phyloP scores from a whole-genome alignment of 1,140 invertebrate species.

The Papilio aristodemus region DNA sequence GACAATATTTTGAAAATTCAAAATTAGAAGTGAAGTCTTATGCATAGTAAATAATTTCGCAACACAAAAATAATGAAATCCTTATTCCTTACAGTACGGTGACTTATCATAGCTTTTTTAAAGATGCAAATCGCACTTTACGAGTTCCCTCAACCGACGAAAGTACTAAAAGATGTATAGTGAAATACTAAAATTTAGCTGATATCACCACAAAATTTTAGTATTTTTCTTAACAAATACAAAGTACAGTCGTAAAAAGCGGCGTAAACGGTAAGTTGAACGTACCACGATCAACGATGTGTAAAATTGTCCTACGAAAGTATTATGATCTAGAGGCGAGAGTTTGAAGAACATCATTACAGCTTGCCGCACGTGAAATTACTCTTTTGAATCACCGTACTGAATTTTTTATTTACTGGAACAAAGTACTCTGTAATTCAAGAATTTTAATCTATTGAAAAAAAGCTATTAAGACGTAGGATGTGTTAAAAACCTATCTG shows the following conservation, averaged over 20 bases:
- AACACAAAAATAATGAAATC: not conserved
- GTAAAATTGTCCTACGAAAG: slow-evolving; percentile 5
- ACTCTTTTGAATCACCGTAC: not conserved
- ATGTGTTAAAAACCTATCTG: no score
- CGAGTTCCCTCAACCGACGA: not conserved
- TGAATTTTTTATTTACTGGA: slow-evolving; percentile 4
- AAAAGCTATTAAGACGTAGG: no score
- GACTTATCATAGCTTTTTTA: not conserved
- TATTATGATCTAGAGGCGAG: slow-evolving; percentile 7
- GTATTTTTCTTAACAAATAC: slow-evolving; percentile 24
- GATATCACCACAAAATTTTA: slow-evolving; percentile 8
- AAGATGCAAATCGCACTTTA: slow-evolving; percentile 18
- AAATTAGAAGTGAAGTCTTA: no score
- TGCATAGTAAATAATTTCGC: no score
- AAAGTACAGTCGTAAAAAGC: slow-evolving; percentile 10
- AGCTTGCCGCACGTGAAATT: slow-evolving; percentile 1
- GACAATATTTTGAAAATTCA: no score
- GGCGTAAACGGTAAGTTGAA: slow-evolving; percentile 21
- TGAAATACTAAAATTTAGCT: slow-evolving; percentile 4
- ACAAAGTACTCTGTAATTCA: not conserved
- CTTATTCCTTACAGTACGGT: not conserved
- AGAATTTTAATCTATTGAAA: no score
- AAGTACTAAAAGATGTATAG: slow-evolving; percentile 20
- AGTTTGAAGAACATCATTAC: not conserved
- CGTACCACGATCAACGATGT: slow-evolving; percentile 8